A percentile compares a stretch with the other conserved stretches of the same genome.
phyloP scores from a whole-genome alignment of 2,113 vertebrate genomes.

The Brevimyrus niger region DNA sequence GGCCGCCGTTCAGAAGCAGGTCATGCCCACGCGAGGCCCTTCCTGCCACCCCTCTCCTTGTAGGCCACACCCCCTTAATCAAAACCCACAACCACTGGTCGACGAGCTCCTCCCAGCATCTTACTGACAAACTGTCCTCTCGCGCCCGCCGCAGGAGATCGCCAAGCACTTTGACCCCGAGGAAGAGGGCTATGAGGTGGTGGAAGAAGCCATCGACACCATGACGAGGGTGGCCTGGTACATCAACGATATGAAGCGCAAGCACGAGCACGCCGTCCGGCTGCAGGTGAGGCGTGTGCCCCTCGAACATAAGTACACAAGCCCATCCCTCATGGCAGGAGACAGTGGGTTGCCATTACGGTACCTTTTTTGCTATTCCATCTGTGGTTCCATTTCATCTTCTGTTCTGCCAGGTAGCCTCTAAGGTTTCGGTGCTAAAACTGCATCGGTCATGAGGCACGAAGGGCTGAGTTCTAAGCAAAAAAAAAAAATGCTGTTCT shows the following conservation, averaged over 20 bases:
- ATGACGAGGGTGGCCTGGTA: constrained; percentile 98
- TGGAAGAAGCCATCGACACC: constrained; percentile 89
- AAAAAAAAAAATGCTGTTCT: background rate
- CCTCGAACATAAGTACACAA: background rate
- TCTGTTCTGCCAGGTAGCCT: background rate
- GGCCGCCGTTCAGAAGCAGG: background rate
- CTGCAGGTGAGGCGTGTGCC: constrained; percentile 72
- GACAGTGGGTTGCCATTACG: background rate
- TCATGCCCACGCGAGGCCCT: background rate
- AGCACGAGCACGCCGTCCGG: constrained; percentile 87
- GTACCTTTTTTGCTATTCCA: background rate
- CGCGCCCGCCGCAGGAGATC: constrained; percentile 69
- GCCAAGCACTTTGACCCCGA: constrained; percentile 81
- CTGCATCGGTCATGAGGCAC: background rate
- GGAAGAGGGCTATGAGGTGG: constrained; percentile 77
- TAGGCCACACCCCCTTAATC: background rate
- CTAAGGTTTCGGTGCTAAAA: background rate
- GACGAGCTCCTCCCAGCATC: background rate
- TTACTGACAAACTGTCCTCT: background rate
- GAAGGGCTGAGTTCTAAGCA: background rate
- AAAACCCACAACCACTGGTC: background rate
- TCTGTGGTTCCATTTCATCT: background rate
- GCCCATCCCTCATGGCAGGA: background rate
- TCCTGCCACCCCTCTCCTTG: background rate
- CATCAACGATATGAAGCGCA: constrained; percentile 98